Conservation (phyloP, 2,888 invertebrate species). For the Trissoscelio sp. region DNA sequence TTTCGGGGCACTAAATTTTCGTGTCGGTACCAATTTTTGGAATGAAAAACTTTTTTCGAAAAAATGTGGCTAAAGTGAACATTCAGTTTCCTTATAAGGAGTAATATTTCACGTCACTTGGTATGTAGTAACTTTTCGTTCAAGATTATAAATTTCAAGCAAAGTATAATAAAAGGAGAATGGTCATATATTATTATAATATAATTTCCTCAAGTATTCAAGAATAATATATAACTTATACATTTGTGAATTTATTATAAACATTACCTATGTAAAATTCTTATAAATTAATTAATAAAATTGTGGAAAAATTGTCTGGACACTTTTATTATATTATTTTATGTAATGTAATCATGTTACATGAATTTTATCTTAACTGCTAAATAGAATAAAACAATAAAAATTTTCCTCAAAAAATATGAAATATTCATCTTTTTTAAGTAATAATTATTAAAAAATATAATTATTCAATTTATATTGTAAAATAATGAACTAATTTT, state of each 20-base stretch:
- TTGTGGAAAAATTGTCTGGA: too few species aligned
- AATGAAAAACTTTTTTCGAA: conserved; percentile 42
- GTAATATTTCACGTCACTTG: conserved; percentile 40
- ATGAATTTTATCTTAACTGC: too few species aligned
- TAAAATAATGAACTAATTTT: too few species aligned
- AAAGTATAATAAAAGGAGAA: conserved; percentile 28
- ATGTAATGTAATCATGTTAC: too few species aligned
- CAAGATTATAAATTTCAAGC: conserved; percentile 31
- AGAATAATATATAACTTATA: neutral
- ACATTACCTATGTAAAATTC: too few species aligned
- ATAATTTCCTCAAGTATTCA: conserved; percentile 5
- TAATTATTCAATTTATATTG: too few species aligned
- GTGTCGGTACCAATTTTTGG: conserved; percentile 36
- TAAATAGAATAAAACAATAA: too few species aligned
- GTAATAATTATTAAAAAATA: too few species aligned
- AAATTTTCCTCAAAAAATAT: too few species aligned
- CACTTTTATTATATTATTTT: too few species aligned
- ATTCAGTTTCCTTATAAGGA: conserved; percentile 47
- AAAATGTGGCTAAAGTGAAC: conserved; percentile 26
- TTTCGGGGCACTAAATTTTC: conserved; percentile 24
- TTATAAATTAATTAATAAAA: too few species aligned
- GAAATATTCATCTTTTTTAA: too few species aligned
- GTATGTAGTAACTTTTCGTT: conserved; percentile 28
- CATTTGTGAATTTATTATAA: neutral
- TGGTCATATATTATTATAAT: conserved; percentile 28